Evolutionary conservation across 2,888 invertebrate species (phyloP).

Genomic region (Athrips mouffetella): DNA sequence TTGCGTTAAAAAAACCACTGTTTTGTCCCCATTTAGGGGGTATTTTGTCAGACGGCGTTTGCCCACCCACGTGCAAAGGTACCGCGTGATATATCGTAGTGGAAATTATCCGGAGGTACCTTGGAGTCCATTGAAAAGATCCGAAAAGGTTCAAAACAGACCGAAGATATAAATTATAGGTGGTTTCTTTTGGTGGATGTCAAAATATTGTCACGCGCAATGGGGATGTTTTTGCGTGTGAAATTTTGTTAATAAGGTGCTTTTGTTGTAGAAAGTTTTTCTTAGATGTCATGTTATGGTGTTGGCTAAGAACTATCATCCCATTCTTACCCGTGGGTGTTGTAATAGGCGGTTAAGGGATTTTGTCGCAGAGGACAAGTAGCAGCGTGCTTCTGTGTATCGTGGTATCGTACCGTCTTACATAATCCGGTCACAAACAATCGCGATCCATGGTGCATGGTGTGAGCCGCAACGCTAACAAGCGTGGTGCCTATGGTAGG

Average conservation of each 20-base stretch:
- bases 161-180: constrained; percentile 4
- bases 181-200: background rate
- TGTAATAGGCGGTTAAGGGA: no score
- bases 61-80: constrained; percentile 10
- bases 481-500: no score
- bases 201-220: constrained; percentile 2
- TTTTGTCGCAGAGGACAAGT: no score
- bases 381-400: no score
- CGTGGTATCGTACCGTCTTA: no score
- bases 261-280: background rate
- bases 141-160: background rate
- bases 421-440: no score
- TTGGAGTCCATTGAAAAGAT: background rate
- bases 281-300: no score
- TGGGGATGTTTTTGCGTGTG: constrained; percentile 1
- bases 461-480: no score
- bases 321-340: no score
- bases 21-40: background rate
- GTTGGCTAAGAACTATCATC: no score
- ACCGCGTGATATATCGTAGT: constrained; percentile 15
- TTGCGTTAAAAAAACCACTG: background rate
- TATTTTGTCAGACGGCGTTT: constrained; percentile 8
- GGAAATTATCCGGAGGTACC: constrained; percentile 7
- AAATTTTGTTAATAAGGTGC: background rate
- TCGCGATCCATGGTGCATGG: no score